These are phyloP conservation scores for Corythornis leucogaster DNA, from an alignment of 2,797 vertebrate genomes.

Conservation along the genomic window DNA sequence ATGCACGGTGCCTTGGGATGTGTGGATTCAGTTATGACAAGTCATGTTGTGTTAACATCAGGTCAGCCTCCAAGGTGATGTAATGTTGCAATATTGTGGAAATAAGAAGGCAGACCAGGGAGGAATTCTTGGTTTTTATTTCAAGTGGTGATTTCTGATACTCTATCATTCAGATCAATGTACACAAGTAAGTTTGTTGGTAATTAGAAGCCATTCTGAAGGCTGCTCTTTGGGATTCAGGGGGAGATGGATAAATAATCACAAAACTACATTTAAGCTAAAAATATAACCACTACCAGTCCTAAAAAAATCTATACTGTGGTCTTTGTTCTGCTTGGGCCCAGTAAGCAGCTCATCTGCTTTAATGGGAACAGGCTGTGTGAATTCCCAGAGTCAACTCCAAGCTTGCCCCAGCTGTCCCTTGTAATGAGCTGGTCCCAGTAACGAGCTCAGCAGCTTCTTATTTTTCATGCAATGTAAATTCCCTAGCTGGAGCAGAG, in stretches of 20 bases:
- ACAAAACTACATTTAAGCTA: not conserved
- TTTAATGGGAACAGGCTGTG: not conserved
- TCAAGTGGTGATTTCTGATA: not conserved
- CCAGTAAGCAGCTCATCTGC: not conserved
- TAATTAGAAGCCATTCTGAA: not conserved
- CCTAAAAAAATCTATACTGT: not conserved
- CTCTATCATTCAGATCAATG: not conserved
- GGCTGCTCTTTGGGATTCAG: not conserved
- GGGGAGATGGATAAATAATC: not conserved
- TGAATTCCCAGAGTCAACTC: not conserved
- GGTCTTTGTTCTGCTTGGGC: not conserved
- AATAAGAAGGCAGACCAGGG: not conserved
- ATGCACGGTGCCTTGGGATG: not conserved
- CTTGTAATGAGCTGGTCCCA: not conserved
- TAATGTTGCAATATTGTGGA: not conserved
- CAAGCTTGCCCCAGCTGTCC: conserved; percentile 31
- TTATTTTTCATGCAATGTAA: not conserved
- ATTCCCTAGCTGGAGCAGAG: not conserved
- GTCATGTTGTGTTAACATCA: not conserved
- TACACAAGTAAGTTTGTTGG: not conserved
- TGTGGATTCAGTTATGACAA: not conserved
- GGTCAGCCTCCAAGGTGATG: not conserved
- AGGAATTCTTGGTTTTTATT: not conserved
- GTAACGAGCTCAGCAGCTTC: conserved; percentile 30
- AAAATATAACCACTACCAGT: not conserved